Base-by-base conservation (phyloP, 2,888 invertebrate genomes). In the Troides oblongomaculatus region DNA sequence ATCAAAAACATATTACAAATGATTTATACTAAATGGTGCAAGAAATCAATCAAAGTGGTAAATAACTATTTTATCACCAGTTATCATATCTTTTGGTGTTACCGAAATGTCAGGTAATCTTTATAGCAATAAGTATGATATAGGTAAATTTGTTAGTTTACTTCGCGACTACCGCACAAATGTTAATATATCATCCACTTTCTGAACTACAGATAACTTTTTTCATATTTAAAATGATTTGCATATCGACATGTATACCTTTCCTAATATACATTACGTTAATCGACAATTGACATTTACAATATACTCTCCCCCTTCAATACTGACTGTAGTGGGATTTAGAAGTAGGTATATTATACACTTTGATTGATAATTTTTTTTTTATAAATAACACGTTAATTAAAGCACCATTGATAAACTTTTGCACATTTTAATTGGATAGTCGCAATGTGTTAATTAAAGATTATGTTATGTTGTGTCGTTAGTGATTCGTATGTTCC, bases 41-140 rank as follows among this genome's bases (percentile, higher is more conserved):
- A 43, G 23, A 25, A 59, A 65, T 64, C 64, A 56, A 64, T 64
- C 65, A 58, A 46, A 53, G 23, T 65, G 58, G 56, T 68, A 68
- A 59, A 58, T 64, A 60, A 56, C 56, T 57, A 56, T 59, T 62
- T 69, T 72, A 69, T 69, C 67, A 62, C 25, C 30, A 17, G 58
- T 46, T 69, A 69, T 65, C 66, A 53, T 12, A 67, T 67, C 72
- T 62, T 72, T 64, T 69, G 67, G 67, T 72, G 64, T 64, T 23
- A 53, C 62, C 62, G 66, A 64, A 72, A 67, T 67, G 43, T 69
- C 23, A 39, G 21, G 36, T 72, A 69, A 72, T 69, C 69, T 66
- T 57, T 64, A 17, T 36, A 62, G 64, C 68, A 66, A 63, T 72
- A 72, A 69, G 69, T 69, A 25, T 69, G 64, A 64, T 59, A 67